Evolutionary conservation across 2,888 invertebrate genomes (phyloP).

Genomic region (Lycaena phlaeas): DNA sequence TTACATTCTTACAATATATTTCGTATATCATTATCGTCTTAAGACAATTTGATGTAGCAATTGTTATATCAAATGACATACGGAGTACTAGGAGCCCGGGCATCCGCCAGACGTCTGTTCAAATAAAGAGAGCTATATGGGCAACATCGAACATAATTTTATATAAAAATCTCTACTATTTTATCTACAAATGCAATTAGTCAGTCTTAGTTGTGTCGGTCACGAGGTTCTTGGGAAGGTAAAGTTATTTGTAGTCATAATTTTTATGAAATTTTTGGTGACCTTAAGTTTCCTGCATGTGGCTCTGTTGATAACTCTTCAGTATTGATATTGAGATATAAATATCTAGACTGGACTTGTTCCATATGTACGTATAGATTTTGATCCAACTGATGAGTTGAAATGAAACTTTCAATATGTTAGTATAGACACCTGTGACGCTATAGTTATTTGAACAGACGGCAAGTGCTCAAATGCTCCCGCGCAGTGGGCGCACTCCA

Average conservation of each 20-base stretch:
- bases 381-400: no score
- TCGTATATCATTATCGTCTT: slow-evolving; percentile 68
- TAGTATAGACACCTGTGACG: neutral
- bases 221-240: no score
- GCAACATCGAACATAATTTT: slow-evolving; percentile 13
- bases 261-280: no score
- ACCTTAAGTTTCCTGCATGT: no score
- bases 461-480: slow-evolving; percentile 39
- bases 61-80: slow-evolving; percentile 45
- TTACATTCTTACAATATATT: slow-evolving; percentile 63
- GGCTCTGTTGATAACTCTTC: no score
- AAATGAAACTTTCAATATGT: neutral
- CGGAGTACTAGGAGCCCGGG: slow-evolving; percentile 9
- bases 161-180: slow-evolving; percentile 33
- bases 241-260: no score
- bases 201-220: slow-evolving; percentile 34
- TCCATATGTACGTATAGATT: no score
- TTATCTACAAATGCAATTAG: slow-evolving; percentile 56
- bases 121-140: slow-evolving; percentile 52
- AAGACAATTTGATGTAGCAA: slow-evolving; percentile 62
- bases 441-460: slow-evolving; percentile 42
- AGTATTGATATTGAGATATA: no score
- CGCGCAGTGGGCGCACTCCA: slow-evolving; percentile 13
- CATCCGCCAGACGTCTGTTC: slow-evolving; percentile 35
- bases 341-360: no score